A percentile compares a stretch with the other conserved stretches of the same genome.
phyloP scores from a whole-genome alignment of 2,888 invertebrate genomes.

The Nemurella pictetii region DNA sequence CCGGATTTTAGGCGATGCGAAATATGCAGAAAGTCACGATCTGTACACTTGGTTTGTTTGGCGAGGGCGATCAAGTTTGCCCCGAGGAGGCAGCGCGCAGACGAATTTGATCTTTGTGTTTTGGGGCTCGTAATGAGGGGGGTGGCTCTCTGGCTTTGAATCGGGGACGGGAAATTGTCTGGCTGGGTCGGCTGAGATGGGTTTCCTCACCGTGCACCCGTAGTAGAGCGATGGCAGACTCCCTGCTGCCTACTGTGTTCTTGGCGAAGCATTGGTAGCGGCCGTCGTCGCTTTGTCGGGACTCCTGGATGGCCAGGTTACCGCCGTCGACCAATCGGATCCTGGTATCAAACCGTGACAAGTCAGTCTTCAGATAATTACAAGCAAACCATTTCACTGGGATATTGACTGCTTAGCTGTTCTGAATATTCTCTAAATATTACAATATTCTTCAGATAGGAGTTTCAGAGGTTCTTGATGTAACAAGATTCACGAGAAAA shows the following conservation, averaged over 20 bases:
- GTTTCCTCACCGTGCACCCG: slow-evolving; percentile 52
- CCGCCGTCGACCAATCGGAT: slow-evolving; percentile 52
- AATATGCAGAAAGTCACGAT: neutral
- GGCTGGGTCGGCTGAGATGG: too few relatives aligned
- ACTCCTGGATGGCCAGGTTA: slow-evolving; percentile 53
- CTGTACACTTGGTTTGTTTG: neutral
- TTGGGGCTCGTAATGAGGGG: neutral
- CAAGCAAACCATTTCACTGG: too few relatives aligned
- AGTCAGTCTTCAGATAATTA: too few relatives aligned
- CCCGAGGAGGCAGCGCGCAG: neutral
- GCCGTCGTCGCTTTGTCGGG: slow-evolving; percentile 53
- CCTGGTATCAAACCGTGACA: slow-evolving; percentile 28
- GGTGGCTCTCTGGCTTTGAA: neutral
- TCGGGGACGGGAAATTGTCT: too few relatives aligned
- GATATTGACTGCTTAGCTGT: too few relatives aligned
- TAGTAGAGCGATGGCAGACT: slow-evolving; percentile 49
- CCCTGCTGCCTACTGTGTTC: slow-evolving; percentile 53
- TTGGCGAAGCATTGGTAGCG: slow-evolving; percentile 54
- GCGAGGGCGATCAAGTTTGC: neutral
- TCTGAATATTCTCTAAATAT: too few relatives aligned
- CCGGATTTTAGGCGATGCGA: neutral
- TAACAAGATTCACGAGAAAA: too few relatives aligned
- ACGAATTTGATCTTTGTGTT: neutral
- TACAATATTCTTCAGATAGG: too few relatives aligned
- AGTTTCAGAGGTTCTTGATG: too few relatives aligned